Conservation (phyloP, 37 sponge, comb jelly and placozoan species). For the Bolinopsis microptera region DNA sequence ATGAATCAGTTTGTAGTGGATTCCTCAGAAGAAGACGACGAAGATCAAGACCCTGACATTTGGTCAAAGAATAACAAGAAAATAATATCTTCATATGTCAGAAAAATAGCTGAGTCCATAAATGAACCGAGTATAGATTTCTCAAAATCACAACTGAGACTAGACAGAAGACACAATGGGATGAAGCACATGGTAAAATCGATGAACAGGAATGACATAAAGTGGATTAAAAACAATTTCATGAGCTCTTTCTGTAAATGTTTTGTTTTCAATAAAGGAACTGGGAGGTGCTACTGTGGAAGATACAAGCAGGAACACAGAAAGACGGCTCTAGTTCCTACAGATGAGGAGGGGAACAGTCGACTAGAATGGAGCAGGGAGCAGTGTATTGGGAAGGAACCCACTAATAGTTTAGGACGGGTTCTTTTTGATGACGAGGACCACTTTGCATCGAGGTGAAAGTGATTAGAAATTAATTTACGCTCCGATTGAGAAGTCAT, state of each 20-base stretch:
- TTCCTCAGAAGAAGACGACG: neutral
- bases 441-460: neutral
- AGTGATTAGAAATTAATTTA: no score
- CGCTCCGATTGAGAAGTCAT: no score
- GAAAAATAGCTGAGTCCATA: neutral
- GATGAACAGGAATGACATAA: neutral
- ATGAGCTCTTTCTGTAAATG: neutral
- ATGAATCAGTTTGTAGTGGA: neutral
- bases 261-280: neutral
- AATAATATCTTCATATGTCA: neutral
- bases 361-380: neutral
- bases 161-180: neutral
- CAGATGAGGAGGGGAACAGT: neutral
- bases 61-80: neutral
- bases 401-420: neutral
- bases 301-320: neutral
- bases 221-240: neutral
- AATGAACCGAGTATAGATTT: neutral
- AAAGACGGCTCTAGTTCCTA: neutral
- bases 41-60: neutral
- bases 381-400: neutral
- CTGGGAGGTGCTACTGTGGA: constrained; percentile 21
- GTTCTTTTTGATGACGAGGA: neutral
- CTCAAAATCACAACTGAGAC: neutral
- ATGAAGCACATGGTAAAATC: neutral